Evolutionary conservation across 2,113 vertebrate species (phyloP), one percentile per base, ranked within the genome.

Genomic region (Morone saxatilis): DNA sequence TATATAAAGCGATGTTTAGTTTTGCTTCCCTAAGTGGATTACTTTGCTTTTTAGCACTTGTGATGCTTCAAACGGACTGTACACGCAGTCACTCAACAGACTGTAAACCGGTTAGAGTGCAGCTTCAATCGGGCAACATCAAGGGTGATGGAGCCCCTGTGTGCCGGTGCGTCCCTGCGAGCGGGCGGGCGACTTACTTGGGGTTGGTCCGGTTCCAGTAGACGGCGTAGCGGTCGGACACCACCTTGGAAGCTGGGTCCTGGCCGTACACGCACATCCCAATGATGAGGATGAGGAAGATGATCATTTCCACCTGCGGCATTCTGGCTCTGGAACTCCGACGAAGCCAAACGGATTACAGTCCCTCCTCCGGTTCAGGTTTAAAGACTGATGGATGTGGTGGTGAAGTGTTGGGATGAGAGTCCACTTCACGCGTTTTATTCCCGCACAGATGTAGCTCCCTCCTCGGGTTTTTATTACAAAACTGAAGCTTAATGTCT

Each of bases 151-250:
- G 22, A 67, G 71, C 70, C 17, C 57, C 43, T 12, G 31, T 16
- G 40, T 40, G 51, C 61, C 45, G 25, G 68, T 40, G 78, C 16
- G 57, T 50, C 16, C 36, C 59, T n/a, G 48, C 11, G 12, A n/a
- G 6, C 5, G 60, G 20, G 50, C 6, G 53, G 38, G 14, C 4
- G 31, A 90, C 95, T 94, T 88, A 96, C 98, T 96, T 98, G 91
- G 97, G 97, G 94, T 99, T 99, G 93, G 96, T 97, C 90, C 97
- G 97, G 96, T 99, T 99, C 98, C 98, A 99, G 96, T 95, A 97
- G 94, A 99, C 98, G 38, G 97, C 97, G 92, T 97, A 98, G 85
- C 98, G 97, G 91, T 99, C 98, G 66, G 98, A 97, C 87, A 97
- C 97, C 92, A 96, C 95, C 95, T 99, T 98, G 94, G 97, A 96